Base-by-base conservation (phyloP, 2,113 vertebrate genomes). In the Heterochromis multidens region DNA sequence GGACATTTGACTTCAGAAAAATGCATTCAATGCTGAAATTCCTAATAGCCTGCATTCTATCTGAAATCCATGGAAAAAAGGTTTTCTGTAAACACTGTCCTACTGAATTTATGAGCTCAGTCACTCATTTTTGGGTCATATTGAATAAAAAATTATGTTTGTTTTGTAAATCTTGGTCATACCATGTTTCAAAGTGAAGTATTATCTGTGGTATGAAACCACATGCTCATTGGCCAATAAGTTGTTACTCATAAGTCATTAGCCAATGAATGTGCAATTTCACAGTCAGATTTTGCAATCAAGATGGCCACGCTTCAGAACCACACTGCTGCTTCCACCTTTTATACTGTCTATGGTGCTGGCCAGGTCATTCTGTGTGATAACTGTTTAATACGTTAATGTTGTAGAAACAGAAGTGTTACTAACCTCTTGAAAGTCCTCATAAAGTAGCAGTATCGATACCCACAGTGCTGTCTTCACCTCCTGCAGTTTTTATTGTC, bases 321-420 rank as follows among this genome's bases (percentile, higher is more conserved):
- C 35, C 13, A 43, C n/a, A 13, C 2, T 67, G 37, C 63, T 43
- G 25, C 0, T 0, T 43, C 63, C 37, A 67, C 43, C 63, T 67
- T 43, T 67, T 67, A 67, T 43, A 25, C 35, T 65, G 35, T 35
- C 35, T 40, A 35, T 65, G 62, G 35, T 40, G 40, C 63, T 25
- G n/a, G 40, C 63, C 13, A 67, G n/a, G 7, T 6, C 25, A 67
- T 43, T 43, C n/a, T 25, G 35, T 43, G 13, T 67, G 13, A 5
- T n/a, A 67, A 3, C 2, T 67, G 62, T 37, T 43, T 43, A 67
- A 40, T 7, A 67, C 37, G 43, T 0, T 25, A 43, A 43, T 67
- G 63, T 67, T 67, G 63, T 67, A 25, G 37, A 67, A 67, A 43
- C 13, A 16, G 37, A 35, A 67, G n/a, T 35, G 16, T 67, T 67